A percentile compares a stretch with the other conserved stretches of the same genome.
These are phyloP conservation scores for Cervus canadensis DNA, from an alignment of 2,113 vertebrate species.

Conservation along the genomic window DNA sequence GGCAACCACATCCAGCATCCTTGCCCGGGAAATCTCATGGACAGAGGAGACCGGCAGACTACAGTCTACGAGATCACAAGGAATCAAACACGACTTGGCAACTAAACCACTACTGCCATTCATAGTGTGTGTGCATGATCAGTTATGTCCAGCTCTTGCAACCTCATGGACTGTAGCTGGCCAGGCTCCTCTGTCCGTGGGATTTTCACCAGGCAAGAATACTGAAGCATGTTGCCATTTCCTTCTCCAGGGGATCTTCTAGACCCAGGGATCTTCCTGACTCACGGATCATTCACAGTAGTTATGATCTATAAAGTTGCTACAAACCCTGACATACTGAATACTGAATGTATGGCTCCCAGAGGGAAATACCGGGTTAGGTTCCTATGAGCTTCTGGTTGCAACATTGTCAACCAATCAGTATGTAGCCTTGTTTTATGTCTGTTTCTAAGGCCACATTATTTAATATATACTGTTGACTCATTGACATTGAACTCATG, in stretches of 20 bases:
- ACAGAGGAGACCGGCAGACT: not conserved
- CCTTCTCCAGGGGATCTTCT: not conserved
- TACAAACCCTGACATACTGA: not conserved
- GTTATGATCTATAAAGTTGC: not conserved
- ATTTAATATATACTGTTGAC: not conserved
- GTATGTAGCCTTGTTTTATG: not conserved
- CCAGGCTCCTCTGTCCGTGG: not conserved
- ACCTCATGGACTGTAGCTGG: not conserved
- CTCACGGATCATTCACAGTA: not conserved
- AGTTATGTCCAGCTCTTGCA: not conserved
- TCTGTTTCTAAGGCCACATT: not conserved
- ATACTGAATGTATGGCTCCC: not conserved
- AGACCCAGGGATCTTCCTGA: not conserved
- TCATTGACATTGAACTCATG: not conserved
- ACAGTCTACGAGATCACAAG: not conserved
- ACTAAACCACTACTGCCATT: not conserved
- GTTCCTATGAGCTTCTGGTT: not conserved
- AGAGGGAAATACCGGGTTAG: not conserved
- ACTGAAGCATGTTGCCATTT: not conserved
- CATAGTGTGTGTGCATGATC: not conserved
- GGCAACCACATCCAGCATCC: not conserved
- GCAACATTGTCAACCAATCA: not conserved
- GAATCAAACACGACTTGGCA: not conserved
- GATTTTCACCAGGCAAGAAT: not conserved
- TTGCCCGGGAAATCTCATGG: not conserved